These are phyloP conservation scores for Heliconius charithonia DNA, from an alignment of 2,888 invertebrate genomes.

Conservation along the genomic window DNA sequence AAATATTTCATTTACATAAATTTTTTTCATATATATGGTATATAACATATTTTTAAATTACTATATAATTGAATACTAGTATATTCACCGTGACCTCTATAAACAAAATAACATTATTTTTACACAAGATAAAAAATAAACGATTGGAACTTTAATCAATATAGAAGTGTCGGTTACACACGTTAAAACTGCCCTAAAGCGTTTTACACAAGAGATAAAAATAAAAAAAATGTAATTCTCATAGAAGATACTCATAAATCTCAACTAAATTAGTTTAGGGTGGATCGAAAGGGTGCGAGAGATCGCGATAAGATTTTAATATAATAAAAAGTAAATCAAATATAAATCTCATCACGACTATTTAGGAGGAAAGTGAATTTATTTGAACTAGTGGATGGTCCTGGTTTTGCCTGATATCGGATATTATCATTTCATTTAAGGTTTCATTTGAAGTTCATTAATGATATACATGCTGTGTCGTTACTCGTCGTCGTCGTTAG, in stretches of 20 bases:
- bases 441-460: too few species aligned
- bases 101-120: background rate
- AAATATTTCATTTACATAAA: too few species aligned
- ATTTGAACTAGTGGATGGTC: background rate
- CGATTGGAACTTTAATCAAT: background rate
- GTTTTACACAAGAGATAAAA: background rate
- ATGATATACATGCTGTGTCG: too few species aligned
- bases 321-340: conserved; percentile 18
- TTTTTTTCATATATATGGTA: too few species aligned
- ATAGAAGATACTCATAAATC: conserved; percentile 20
- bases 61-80: too few species aligned
- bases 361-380: conserved; percentile 6
- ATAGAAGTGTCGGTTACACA: background rate
- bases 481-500: too few species aligned
- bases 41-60: too few species aligned
- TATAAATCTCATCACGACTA: conserved; percentile 25
- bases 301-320: conserved; percentile 20
- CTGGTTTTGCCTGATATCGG: background rate
- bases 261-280: conserved; percentile 24
- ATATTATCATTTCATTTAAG: background rate
- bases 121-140: background rate
- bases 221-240: conserved; percentile 7
- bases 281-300: conserved; percentile 24
- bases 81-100: too few species aligned
- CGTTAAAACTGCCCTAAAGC: too few species aligned